These are phyloP conservation scores for Myrmecophaga tridactyla DNA, from an alignment of 2,113 vertebrate genomes.

Conservation along the genomic window DNA sequence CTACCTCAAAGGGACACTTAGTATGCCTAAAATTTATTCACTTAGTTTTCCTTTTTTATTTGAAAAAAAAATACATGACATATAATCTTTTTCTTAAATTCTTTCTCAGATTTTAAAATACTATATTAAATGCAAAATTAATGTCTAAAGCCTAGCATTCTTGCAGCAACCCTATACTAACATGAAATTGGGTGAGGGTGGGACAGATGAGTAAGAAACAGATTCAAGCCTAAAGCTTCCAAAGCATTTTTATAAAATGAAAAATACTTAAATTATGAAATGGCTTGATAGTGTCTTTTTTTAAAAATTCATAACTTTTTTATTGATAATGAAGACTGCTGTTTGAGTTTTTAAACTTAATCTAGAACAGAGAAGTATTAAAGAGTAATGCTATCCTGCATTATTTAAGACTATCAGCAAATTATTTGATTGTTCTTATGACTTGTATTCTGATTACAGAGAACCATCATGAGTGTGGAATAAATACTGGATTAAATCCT, in stretches of 20 bases:
- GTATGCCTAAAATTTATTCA: constrained; percentile 77
- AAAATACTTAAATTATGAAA: constrained; percentile 84
- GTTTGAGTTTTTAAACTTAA: constrained; percentile 84
- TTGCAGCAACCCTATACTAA: constrained; percentile 77
- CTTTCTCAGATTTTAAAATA: constrained; percentile 69
- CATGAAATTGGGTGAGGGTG: constrained; percentile 75
- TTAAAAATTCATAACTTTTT: constrained; percentile 83
- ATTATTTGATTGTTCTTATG: constrained; percentile 85
- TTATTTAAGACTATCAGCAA: constrained; percentile 80
- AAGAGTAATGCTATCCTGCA: constrained; percentile 82
- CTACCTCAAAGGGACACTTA: constrained; percentile 84
- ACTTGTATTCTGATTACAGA: constrained; percentile 84
- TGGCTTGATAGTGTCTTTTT: constrained; percentile 84
- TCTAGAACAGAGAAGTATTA: constrained; percentile 78
- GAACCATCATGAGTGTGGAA: constrained; percentile 85
- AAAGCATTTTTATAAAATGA: constrained; percentile 87
- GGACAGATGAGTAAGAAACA: constrained; percentile 73
- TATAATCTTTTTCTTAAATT: constrained; percentile 75
- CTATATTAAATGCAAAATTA: constrained; percentile 74
- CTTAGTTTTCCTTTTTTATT: constrained; percentile 77
- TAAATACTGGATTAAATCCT: constrained; percentile 88
- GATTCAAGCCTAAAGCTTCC: constrained; percentile 83
- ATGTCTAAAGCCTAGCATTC: constrained; percentile 78
- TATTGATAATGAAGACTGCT: constrained; percentile 82
- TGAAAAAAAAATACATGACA: constrained; percentile 68